Evolutionary conservation across 2,888 invertebrate species (phyloP), one percentile per base, ranked within the genome.

Genomic region (Eupithecia insigniata): DNA sequence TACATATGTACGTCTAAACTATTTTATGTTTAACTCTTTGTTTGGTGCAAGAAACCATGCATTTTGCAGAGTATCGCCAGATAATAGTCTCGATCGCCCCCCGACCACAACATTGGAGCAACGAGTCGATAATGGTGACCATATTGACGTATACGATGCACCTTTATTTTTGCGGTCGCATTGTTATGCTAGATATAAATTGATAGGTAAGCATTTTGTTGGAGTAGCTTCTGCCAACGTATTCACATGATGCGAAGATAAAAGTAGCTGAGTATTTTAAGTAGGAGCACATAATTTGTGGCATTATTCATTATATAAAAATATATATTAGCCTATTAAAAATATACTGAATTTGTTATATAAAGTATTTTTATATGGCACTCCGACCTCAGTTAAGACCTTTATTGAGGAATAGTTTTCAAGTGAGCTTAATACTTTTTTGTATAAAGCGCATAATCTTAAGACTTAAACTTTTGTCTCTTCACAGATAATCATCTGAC

Each of bases 121-220:
- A 92, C 90, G 89, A 92, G 92, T 92, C 87, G 92, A 90, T 92
- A 92, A 92, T 92, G 90, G 87, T 84, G 78, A 61, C 69, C 69
- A 74, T 74, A 71, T 74, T 74, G 76, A 76, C 70, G 72, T 71
- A 55, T 55, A 68, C 61, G 82, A 85, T 82, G 80, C 84, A 84
- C 83, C 88, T 90, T 89, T 89, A 87, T 89, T 89, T 85, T 87
- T 89, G 87, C 83, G 86, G 85, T 88, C 84, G 86, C 84, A 84
- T 81, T 85, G 85, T 81, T 74, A 74, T 67, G 74, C 66, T 66
- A 66, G 65, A 55, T 73, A 62, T 46, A 68, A 67, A 62, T 64
- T 64, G 34, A 64, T 64, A n/a, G n/a, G n/a, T n/a, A 64, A 64
- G 34, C 64, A 64, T 36, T 64, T 64, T 14, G 22, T 36, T 64